Conservation (phyloP, 1,140 invertebrate species). For the Cotesia vestalis region DNA sequence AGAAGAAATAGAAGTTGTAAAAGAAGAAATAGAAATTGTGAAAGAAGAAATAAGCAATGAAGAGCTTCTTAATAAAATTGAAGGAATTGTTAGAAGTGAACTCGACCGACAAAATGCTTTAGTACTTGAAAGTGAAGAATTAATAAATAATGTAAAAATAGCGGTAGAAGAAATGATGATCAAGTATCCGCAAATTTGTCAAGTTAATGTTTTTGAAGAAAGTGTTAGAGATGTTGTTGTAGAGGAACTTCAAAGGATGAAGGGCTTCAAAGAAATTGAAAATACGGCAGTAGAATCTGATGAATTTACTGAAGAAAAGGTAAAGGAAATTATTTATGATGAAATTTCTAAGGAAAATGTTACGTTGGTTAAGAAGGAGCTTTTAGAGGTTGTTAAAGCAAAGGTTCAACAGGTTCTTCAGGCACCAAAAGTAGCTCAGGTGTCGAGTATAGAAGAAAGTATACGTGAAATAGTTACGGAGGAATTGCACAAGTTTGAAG, state of each 20-base stretch:
- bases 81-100: constrained; percentile 9
- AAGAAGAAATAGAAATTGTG: background rate
- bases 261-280: constrained; percentile 25
- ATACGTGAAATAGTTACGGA: background rate
- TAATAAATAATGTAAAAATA: background rate
- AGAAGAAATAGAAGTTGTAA: background rate
- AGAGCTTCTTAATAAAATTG: background rate
- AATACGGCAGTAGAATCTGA: constrained; percentile 37
- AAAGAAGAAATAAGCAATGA: background rate
- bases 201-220: constrained; percentile 27
- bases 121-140: constrained; percentile 1
- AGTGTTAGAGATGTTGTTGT: constrained; percentile 30
- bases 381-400: constrained; percentile 8
- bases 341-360: constrained; percentile 31
- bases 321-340: constrained; percentile 19
- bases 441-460: constrained; percentile 26
- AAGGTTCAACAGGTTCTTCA: constrained; percentile 20
- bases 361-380: constrained; percentile 5
- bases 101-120: constrained; percentile 28
- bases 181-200: constrained; percentile 19
- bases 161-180: constrained; percentile 13
- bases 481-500: constrained; percentile 1
- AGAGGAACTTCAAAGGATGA: constrained; percentile 13
- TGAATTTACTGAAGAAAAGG: constrained; percentile 28
- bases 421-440: constrained; percentile 14